These are phyloP conservation scores for Spodoptera exigua DNA, from an alignment of 2,888 invertebrate genomes.

Conservation along the genomic window DNA sequence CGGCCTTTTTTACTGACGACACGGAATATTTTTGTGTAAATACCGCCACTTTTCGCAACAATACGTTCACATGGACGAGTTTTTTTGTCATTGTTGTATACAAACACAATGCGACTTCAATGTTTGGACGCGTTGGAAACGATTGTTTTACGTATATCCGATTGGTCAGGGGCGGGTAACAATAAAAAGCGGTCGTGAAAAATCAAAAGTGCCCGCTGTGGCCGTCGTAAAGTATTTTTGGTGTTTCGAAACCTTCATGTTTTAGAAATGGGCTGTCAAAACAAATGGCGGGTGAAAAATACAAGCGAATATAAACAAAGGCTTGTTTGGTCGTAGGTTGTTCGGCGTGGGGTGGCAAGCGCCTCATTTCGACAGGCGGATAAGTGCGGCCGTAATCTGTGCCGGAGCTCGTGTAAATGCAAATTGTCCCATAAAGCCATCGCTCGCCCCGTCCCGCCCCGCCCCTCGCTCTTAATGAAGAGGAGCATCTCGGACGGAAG, in stretches of 20 bases:
- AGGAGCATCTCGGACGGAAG: slow-evolving; percentile 81
- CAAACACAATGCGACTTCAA: slow-evolving; percentile 41
- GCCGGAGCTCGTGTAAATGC: slow-evolving; percentile 88
- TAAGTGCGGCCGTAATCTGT: slow-evolving; percentile 88
- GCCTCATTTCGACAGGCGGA: slow-evolving; percentile 85
- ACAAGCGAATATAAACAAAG: slow-evolving; percentile 85
- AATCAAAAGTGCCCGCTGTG: slow-evolving; percentile 67
- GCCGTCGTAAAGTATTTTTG: slow-evolving; percentile 72
- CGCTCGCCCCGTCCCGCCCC: slow-evolving; percentile 65
- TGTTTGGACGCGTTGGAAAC: slow-evolving; percentile 36
- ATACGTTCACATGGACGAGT: slow-evolving; percentile 28
- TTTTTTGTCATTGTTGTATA: slow-evolving; percentile 50
- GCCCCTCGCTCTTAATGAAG: slow-evolving; percentile 83
- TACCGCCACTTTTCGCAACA: slow-evolving; percentile 39
- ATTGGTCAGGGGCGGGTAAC: slow-evolving; percentile 63
- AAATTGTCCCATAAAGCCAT: slow-evolving; percentile 89
- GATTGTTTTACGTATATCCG: slow-evolving; percentile 49
- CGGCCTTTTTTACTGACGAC: slow-evolving; percentile 13
- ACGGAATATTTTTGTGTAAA: slow-evolving; percentile 43
- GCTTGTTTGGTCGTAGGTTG: slow-evolving; percentile 81
- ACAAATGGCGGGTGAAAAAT: slow-evolving; percentile 86
- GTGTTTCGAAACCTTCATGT: slow-evolving; percentile 73
- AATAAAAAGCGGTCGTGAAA: slow-evolving; percentile 67
- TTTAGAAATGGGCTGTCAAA: slow-evolving; percentile 82
- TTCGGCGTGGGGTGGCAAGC: slow-evolving; percentile 71